A percentile compares a stretch with the other conserved stretches of the same genome.
Evolutionary conservation across 2,888 invertebrate species (phyloP).

Genomic region (Limenitis camilla): DNA sequence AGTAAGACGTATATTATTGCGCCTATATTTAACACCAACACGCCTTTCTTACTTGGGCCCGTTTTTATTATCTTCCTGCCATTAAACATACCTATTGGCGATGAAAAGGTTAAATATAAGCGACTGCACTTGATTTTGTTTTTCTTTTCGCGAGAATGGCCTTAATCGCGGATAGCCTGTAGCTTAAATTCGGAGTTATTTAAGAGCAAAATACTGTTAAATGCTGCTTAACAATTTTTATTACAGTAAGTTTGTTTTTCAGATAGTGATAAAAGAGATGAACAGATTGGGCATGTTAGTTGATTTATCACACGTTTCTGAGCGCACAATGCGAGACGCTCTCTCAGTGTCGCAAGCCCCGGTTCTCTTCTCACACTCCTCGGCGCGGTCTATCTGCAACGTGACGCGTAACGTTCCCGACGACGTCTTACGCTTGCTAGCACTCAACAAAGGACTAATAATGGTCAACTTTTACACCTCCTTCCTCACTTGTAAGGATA

Average conservation of each 20-base stretch:
- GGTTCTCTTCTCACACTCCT: slow-evolving; percentile 90
- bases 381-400: slow-evolving; percentile 86
- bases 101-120: no score
- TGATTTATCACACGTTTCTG: slow-evolving; percentile 87
- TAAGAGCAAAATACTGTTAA: no score
- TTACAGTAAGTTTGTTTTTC: slow-evolving; percentile 20
- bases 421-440: slow-evolving; percentile 80
- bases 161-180: no score
- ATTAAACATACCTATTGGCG: no score
- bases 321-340: slow-evolving; percentile 87
- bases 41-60: no score
- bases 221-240: neutral
- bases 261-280: slow-evolving; percentile 90
- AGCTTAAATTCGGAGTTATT: no score
- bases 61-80: no score
- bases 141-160: no score
- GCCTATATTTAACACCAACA: no score
- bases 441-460: slow-evolving; percentile 85
- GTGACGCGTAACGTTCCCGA: slow-evolving; percentile 88
- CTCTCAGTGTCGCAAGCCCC: slow-evolving; percentile 85
- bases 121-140: no score
- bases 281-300: slow-evolving; percentile 92
- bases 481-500: slow-evolving; percentile 83
- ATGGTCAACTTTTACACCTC: slow-evolving; percentile 91
- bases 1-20: no score